Evolutionary conservation across 2,797 vertebrate genomes (phyloP).

Genomic region (Helostoma temminkii): DNA sequence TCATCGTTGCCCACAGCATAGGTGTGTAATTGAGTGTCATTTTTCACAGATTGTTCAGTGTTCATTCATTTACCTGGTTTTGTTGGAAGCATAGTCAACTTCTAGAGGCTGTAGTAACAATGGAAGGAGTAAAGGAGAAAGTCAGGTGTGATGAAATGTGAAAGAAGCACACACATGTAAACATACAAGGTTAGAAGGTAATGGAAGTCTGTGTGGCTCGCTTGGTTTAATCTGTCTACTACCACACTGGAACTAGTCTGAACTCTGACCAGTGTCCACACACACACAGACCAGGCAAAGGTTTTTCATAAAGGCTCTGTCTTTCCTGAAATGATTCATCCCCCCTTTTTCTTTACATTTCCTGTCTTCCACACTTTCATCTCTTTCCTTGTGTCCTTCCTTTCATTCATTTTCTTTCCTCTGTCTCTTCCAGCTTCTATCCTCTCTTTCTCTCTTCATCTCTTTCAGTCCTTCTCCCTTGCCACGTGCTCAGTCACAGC

Average conservation of each 20-base stretch:
- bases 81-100: too few species aligned
- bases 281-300: not conserved
- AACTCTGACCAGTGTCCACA: not conserved
- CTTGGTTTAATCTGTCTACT: slow-evolving; percentile 45
- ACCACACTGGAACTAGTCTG: slow-evolving; percentile 32
- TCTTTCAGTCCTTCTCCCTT: not conserved
- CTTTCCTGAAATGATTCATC: not conserved
- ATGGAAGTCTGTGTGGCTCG: slow-evolving; percentile 15
- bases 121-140: too few species aligned
- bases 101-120: too few species aligned
- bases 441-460: not conserved
- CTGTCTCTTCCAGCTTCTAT: not conserved
- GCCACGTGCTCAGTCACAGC: slow-evolving; percentile 8
- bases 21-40: too few species aligned
- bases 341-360: not conserved
- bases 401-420: not conserved
- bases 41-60: too few species aligned
- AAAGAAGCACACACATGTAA: not conserved
- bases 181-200: slow-evolving; percentile 13
- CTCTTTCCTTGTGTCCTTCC: too few species aligned
- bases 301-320: not conserved
- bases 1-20: too few species aligned
- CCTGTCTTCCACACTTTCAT: not conserved
- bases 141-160: too few species aligned
- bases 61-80: too few species aligned